Conservation (phyloP, 2,888 invertebrate species). For the Eubasilissa splendida region DNA sequence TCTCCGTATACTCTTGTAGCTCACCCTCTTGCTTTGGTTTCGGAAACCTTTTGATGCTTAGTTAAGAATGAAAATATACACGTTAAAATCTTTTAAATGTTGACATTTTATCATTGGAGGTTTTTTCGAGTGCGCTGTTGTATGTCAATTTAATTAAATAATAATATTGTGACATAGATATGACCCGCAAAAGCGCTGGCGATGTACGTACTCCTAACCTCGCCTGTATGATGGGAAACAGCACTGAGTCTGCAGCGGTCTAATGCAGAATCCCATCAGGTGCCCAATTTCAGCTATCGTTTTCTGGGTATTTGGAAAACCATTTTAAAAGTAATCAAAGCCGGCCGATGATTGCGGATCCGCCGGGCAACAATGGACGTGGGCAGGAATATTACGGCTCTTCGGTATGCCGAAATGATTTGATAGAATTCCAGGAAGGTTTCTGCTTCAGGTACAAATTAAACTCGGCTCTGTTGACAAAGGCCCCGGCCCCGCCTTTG, state of each 20-base stretch:
- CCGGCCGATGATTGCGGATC: constrained; percentile 15
- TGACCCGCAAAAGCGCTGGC: neutral
- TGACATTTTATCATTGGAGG: neutral
- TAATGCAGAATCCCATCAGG: constrained; percentile 6
- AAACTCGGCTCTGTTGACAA: constrained; percentile 57
- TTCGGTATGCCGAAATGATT: constrained; percentile 44
- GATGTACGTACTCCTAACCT: neutral
- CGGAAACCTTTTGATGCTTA: neutral
- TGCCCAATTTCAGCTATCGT: neutral
- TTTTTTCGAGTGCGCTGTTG: neutral
- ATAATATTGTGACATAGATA: neutral
- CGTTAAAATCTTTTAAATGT: neutral
- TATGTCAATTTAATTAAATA: neutral
- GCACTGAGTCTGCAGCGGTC: neutral
- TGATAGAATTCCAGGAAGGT: constrained; percentile 52
- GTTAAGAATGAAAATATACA: neutral
- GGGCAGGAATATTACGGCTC: constrained; percentile 6
- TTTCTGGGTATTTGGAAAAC: neutral
- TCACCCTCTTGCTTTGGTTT: neutral
- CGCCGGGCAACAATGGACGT: neutral
- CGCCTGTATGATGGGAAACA: neutral
- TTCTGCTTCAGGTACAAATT: constrained; percentile 56
- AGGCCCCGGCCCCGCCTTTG: constrained; percentile 42
- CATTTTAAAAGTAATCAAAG: constrained; percentile 1
- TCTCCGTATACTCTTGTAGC: neutral